phyloP scores from a whole-genome alignment of 2,113 vertebrate species.

The Halcyon senegalensis region DNA sequence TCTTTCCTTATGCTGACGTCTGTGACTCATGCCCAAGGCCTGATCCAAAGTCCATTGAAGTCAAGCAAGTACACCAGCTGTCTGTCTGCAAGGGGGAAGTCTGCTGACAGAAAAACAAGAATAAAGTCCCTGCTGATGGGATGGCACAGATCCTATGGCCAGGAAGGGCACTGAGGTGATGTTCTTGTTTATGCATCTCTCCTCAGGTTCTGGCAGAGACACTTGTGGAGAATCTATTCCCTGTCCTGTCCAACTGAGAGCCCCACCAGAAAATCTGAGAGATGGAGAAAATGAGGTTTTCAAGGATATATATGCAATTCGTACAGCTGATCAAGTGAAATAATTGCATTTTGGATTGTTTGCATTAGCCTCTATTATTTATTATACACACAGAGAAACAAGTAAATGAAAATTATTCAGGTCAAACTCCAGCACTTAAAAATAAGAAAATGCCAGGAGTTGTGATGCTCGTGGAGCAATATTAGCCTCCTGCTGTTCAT shows the following conservation, averaged over 20 bases:
- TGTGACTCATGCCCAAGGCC: neutral
- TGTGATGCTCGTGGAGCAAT: neutral
- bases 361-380: neutral
- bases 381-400: neutral
- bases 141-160: rapidly evolving
- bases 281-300: neutral
- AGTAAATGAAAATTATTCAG: neutral
- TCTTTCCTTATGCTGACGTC: neutral
- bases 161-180: neutral
- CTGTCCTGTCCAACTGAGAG: neutral
- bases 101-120: neutral
- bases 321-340: neutral
- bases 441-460: neutral
- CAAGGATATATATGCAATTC: neutral
- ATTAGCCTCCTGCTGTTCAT: neutral
- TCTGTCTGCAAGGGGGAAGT: neutral
- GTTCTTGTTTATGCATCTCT: neutral
- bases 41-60: neutral
- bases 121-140: neutral
- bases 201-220: neutral
- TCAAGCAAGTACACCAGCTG: neutral
- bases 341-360: neutral
- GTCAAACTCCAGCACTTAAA: neutral
- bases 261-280: neutral
- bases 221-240: neutral